These are phyloP conservation scores for Athetis lepigone DNA, from an alignment of 2,888 invertebrate genomes.

Conservation along the genomic window DNA sequence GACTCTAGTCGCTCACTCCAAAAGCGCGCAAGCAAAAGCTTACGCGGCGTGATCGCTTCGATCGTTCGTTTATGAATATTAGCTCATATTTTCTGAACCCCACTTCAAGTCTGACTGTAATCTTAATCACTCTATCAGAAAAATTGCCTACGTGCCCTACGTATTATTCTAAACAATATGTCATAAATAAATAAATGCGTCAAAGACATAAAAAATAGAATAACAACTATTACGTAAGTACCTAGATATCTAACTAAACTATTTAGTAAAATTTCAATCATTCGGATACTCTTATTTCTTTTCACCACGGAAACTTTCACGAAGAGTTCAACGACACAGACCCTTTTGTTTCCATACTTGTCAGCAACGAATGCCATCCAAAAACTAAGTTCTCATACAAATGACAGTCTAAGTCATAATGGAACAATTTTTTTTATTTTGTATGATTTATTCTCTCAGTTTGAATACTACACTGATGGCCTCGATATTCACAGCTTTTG, in stretches of 20 bases:
- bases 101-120: background rate
- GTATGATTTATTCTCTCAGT: conserved; percentile 8
- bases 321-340: background rate
- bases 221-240: background rate
- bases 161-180: background rate
- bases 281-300: too few species aligned
- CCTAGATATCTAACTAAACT: background rate
- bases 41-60: too few species aligned
- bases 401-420: background rate
- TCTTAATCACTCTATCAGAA: conserved; percentile 4
- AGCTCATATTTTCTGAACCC: background rate
- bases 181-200: background rate
- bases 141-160: background rate
- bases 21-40: too few species aligned
- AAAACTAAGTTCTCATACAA: background rate
- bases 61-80: background rate
- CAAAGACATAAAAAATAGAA: background rate
- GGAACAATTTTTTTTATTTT: too few species aligned
- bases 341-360: too few species aligned
- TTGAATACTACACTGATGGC: conserved; percentile 8
- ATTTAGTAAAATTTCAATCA: too few species aligned
- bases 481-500: conserved; percentile 11
- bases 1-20: too few species aligned
- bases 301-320: conserved; percentile 23
- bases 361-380: background rate